These are phyloP conservation scores for Drosophila neonasuta DNA, from an alignment of 2,888 invertebrate genomes.

Conservation along the genomic window DNA sequence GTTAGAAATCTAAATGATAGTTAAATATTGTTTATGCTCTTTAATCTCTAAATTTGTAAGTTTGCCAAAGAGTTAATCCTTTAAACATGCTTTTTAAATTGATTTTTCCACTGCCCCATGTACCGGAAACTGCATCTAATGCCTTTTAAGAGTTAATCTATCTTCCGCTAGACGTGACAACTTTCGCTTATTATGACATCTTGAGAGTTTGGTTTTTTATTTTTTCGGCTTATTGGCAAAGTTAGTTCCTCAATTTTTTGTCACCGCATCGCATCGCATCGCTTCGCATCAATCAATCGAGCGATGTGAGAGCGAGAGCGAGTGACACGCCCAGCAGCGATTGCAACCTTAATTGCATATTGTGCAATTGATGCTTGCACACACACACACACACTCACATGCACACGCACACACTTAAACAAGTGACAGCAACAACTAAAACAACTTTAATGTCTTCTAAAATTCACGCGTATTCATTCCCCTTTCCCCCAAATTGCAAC, in stretches of 20 bases:
- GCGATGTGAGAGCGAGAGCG: background rate
- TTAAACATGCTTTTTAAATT: background rate
- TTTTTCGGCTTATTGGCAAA: conserved; percentile 18
- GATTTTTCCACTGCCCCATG: background rate
- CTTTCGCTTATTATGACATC: conserved; percentile 32
- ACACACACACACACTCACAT: conserved; percentile 10
- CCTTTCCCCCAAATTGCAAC: conserved; percentile 7
- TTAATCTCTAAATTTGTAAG: background rate
- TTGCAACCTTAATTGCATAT: conserved; percentile 17
- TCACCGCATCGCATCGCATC: conserved; percentile 15
- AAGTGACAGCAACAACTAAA: conserved; percentile 24
- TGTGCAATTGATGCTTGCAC: conserved; percentile 34
- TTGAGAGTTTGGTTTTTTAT: conserved; percentile 1
- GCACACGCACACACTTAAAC: conserved; percentile 17
- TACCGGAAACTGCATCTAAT: background rate
- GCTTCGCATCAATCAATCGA: conserved; percentile 28
- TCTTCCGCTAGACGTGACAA: conserved; percentile 15
- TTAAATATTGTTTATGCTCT: background rate
- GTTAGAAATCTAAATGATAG: too few relatives aligned
- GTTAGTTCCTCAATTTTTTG: conserved; percentile 27
- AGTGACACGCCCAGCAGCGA: conserved; percentile 19
- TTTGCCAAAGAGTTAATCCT: too few relatives aligned
- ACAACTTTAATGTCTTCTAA: conserved; percentile 53
- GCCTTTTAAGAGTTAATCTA: conserved; percentile 1
- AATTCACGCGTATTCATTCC: conserved; percentile 48